Base-by-base conservation (phyloP, 2,888 invertebrate genomes). In the Macrophya alboannulata region DNA sequence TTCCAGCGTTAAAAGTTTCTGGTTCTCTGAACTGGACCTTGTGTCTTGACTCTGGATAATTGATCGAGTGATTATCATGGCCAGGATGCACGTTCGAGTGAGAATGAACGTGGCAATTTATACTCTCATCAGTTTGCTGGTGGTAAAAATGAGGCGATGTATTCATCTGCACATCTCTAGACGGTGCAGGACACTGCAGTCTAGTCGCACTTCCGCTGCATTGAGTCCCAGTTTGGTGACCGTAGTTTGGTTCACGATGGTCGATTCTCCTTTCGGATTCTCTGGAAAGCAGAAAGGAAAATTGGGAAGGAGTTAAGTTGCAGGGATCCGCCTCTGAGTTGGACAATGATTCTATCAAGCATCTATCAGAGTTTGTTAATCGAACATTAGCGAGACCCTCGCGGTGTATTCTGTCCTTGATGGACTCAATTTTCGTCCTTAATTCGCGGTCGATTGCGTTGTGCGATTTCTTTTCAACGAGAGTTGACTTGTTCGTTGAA, bases 361-460 rank as follows among this genome's bases (percentile, higher is more conserved):
- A n/a, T 21, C 31, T 68, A 4, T 83, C 83, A 1, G 83, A 83
- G 21, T 25, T 68, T 5, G 83, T 83, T 40, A 83, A 17, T 83
- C 37, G 17, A 21, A 83, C 51, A 45, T 71, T 68, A 21, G 17
- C 31, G 17, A 83, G n/a, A 48, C 83, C 83, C n/a, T 83, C 68
- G 31, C 31, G 40, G 51, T 45, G 48, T 68, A 83, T 83, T 71
- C 48, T 83, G 12, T 83, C 83, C n/a, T 83, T 83, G 12, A 83
- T 51, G 5, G 40, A 43, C 21, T 65, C 83, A n/a, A 83, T 62
- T 8, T 43, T 62, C 62, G 62, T 1, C 15, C 17, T 62, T 43
- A 62, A 4, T 45, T 31, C 59, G 21, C 40, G 12, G 59, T 43
- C 17, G 43, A 21, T 81, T 25, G 0, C 21, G 43, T 21, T 31